These are phyloP conservation scores for Thamnophis elegans DNA, from an alignment of 2,797 vertebrate species.

Conservation along the genomic window DNA sequence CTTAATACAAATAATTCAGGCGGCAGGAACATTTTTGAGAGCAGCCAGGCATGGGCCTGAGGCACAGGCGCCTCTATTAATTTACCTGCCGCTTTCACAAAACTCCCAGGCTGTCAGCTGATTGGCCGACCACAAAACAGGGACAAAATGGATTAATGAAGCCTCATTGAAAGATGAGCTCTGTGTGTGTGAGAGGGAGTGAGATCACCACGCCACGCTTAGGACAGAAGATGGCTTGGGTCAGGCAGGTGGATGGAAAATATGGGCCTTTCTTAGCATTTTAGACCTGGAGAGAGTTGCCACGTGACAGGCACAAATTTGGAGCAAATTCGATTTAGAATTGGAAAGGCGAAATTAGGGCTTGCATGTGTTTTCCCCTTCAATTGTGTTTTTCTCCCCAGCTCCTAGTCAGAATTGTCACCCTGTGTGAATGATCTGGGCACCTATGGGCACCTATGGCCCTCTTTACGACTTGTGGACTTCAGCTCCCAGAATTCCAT, in stretches of 20 bases:
- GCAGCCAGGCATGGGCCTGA: slow-evolving; percentile 71
- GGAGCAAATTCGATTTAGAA: slow-evolving; percentile 19
- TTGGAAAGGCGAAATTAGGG: slow-evolving; percentile 30
- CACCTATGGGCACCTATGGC: background rate
- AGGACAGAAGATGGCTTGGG: slow-evolving; percentile 48
- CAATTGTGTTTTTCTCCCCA: background rate
- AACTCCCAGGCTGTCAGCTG: slow-evolving; percentile 65
- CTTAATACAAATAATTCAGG: slow-evolving; percentile 82
- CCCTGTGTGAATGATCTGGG: background rate
- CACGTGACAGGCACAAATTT: background rate
- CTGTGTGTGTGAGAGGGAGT: slow-evolving; percentile 43
- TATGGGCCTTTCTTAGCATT: slow-evolving; percentile 30
- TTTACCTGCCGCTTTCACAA: slow-evolving; percentile 70
- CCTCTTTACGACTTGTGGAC: background rate
- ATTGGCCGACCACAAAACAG: slow-evolving; percentile 63
- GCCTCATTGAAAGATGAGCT: slow-evolving; percentile 59
- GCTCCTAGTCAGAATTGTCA: background rate
- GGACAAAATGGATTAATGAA: slow-evolving; percentile 71
- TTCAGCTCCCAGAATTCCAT: background rate
- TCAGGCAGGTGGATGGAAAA: background rate
- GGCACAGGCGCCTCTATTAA: slow-evolving; percentile 70
- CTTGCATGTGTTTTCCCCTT: background rate
- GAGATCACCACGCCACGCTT: slow-evolving; percentile 37
- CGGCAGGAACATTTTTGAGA: slow-evolving; percentile 74
- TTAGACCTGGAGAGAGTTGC: slow-evolving; percentile 47